Percentiles rank a stretch among this genome's conserved stretches.
Conservation (phyloP, 2,113 vertebrate genomes). For the Mustelus asterias region DNA sequence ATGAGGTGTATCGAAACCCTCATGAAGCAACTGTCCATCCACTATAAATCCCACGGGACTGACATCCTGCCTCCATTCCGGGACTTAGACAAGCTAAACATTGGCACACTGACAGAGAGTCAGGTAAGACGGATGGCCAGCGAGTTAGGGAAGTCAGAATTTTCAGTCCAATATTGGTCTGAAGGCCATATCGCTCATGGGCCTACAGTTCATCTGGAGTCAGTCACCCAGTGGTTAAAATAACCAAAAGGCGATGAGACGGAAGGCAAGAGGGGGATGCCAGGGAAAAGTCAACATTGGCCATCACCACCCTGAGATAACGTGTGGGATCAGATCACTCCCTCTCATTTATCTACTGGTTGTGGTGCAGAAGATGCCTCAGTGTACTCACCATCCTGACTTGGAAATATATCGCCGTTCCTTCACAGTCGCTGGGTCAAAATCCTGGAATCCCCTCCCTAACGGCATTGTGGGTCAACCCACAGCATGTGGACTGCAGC, state of each 20-base stretch:
- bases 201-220: not conserved
- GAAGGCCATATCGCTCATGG: not conserved
- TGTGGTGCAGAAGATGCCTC: not conserved
- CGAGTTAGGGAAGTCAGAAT: not conserved
- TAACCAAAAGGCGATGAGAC: not conserved
- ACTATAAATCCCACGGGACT: slow-evolving; percentile 28
- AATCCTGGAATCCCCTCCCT: no score
- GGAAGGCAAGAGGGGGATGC: not conserved
- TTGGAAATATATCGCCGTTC: no score
- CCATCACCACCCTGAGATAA: no score
- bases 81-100: not conserved
- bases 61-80: not conserved
- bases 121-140: not conserved
- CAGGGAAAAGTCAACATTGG: not conserved
- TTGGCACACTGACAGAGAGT: not conserved
- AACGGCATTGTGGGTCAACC: no score
- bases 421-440: no score
- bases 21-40: slow-evolving; percentile 3
- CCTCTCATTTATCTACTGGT: not conserved
- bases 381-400: not conserved
- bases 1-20: not conserved
- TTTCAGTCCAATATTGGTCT: not conserved
- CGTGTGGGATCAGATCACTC: not conserved
- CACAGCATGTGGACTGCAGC: no score
- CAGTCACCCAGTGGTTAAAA: not conserved